Evolutionary conservation across 92 coral and sea anemone genomes (phyloP).

Genomic region (Heteractis magnifica): DNA sequence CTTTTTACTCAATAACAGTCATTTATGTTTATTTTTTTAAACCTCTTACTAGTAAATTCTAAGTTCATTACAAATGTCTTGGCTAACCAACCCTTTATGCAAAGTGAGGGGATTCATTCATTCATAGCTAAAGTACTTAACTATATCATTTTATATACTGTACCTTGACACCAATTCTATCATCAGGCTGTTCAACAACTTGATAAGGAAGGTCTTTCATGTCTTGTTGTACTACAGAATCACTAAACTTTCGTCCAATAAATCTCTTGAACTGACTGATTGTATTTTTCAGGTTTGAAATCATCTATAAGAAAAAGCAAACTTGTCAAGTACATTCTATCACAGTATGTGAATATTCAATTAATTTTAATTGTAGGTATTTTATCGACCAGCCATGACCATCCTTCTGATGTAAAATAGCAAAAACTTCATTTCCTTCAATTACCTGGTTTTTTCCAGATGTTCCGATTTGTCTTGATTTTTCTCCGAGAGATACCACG

Average conservation of each 20-base stretch:
- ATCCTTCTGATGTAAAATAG: not conserved
- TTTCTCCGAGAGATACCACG: conserved; percentile 92
- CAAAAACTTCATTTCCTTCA: not conserved
- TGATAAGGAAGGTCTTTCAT: conserved; percentile 55
- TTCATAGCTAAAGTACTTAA: no score
- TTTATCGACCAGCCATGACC: not conserved
- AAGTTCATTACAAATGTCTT: no score
- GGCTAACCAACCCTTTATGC: no score
- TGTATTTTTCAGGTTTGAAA: conserved; percentile 82
- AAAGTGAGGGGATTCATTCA: no score
- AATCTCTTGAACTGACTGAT: conserved; percentile 86
- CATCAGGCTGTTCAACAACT: conserved; percentile 72
- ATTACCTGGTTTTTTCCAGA: conserved; percentile 92
- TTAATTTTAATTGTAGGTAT: not conserved
- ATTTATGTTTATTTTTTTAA: no score
- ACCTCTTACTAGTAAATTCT: no score
- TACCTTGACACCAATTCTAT: conserved; percentile 88
- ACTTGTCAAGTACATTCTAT: not conserved
- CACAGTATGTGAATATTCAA: conserved; percentile 14
- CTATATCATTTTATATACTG: not conserved
- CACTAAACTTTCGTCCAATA: conserved; percentile 84
- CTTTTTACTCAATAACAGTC: no score
- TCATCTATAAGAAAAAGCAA: conserved; percentile 54
- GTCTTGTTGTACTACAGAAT: conserved; percentile 80
- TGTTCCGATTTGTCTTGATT: conserved; percentile 74